phyloP scores from a whole-genome alignment of 2,888 invertebrate species.

The Temnothorax ravouxi region DNA sequence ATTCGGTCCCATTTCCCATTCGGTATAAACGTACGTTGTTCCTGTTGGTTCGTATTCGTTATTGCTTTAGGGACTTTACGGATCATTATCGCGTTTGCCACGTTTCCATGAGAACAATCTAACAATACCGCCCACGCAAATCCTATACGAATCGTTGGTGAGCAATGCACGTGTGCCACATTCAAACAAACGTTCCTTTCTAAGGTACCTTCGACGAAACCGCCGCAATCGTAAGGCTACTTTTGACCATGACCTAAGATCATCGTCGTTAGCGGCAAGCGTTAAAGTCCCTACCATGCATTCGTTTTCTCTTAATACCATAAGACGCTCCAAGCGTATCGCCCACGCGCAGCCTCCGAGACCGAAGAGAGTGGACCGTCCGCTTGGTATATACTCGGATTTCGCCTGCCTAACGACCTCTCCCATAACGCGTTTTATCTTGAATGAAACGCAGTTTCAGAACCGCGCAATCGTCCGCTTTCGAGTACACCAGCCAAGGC shows the following conservation, averaged over 20 bases:
- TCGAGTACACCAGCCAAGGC: conserved; percentile 7
- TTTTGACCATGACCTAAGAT: conserved; percentile 58
- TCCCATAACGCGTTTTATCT: conserved; percentile 38
- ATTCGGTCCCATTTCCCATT: neutral
- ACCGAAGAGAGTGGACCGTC: conserved; percentile 36
- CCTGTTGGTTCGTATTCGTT: neutral
- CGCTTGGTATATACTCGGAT: conserved; percentile 24
- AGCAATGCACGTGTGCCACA: conserved; percentile 30
- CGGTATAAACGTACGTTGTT: conserved; percentile 3
- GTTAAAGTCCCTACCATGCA: conserved; percentile 41
- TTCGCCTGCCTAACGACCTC: conserved; percentile 48
- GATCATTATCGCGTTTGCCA: conserved; percentile 51
- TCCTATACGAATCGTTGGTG: conserved; percentile 42
- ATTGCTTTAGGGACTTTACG: conserved; percentile 48
- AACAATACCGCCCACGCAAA: conserved; percentile 48
- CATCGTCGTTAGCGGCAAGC: conserved; percentile 51
- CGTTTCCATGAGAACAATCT: conserved; percentile 54
- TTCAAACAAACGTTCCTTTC: conserved; percentile 44
- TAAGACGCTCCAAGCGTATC: conserved; percentile 29
- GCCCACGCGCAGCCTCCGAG: conserved; percentile 30
- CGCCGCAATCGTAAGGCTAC: conserved; percentile 41
- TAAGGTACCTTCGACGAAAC: conserved; percentile 32
- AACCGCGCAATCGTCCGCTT: neutral
- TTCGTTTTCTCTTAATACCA: conserved; percentile 49
- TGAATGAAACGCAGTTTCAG: conserved; percentile 10